Conservation (phyloP, 2,797 vertebrate genomes). For the Hemitrygon akajei region DNA sequence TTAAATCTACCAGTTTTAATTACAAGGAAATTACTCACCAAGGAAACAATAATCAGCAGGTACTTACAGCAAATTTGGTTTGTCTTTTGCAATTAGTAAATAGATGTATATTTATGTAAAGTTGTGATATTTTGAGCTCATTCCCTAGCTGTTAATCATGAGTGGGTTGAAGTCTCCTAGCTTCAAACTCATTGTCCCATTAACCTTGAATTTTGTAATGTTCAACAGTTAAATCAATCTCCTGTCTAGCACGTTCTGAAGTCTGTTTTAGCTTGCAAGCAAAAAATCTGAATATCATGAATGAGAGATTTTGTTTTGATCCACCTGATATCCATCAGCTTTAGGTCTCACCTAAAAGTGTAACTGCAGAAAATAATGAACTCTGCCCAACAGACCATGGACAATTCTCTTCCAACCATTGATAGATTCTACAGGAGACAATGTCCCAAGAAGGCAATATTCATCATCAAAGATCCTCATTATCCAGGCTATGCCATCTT, state of each 20-base stretch:
- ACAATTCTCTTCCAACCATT: no score
- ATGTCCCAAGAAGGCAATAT: no score
- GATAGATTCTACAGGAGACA: no score
- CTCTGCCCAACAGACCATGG: no score
- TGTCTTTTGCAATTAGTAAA: conserved; percentile 30
- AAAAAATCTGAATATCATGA: background rate
- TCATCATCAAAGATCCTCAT: no score
- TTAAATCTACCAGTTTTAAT: conserved; percentile 9
- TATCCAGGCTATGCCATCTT: no score
- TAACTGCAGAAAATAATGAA: no score
- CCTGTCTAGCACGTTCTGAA: background rate
- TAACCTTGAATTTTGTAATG: background rate
- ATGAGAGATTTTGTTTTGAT: no score
- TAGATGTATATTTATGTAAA: conserved; percentile 24
- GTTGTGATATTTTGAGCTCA: background rate
- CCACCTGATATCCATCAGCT: no score
- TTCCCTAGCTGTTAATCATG: background rate
- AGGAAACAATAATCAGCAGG: conserved; percentile 16
- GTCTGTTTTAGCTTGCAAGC: background rate
- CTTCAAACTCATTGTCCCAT: background rate
- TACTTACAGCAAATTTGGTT: conserved; percentile 26
- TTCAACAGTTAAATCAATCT: background rate
- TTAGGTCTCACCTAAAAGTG: no score
- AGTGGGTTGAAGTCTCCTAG: background rate
- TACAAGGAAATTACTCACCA: background rate